Conservation (phyloP, 2,888 invertebrate genomes). For the Fragum fragum region DNA sequence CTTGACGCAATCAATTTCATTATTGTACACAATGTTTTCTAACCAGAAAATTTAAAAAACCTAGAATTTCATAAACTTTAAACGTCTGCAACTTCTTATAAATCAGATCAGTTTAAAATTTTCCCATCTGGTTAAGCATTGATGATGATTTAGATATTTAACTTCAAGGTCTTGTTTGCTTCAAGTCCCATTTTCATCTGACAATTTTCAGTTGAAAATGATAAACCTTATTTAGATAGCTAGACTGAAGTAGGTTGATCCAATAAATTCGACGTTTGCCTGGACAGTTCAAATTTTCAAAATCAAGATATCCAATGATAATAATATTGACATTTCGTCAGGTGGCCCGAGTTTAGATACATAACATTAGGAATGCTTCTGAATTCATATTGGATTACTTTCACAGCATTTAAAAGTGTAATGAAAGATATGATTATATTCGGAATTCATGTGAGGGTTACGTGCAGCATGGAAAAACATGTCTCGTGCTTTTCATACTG, state of each 20-base stretch:
- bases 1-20: no score
- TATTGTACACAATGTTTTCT: no score
- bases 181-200: no score
- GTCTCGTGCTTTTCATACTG: background rate
- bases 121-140: no score
- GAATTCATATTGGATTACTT: conserved; percentile 22
- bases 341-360: conserved; percentile 14
- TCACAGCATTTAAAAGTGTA: background rate
- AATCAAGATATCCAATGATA: conserved; percentile 28
- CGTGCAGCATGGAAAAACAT: conserved; percentile 18
- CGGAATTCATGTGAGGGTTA: conserved; percentile 8
- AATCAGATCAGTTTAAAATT: no score
- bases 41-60: no score
- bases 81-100: no score
- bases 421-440: background rate
- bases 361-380: conserved; percentile 29
- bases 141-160: no score
- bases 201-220: no score
- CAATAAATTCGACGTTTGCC: background rate
- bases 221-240: no score
- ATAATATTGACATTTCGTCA: conserved; percentile 24
- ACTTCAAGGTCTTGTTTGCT: no score
- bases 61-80: no score
- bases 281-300: conserved; percentile 27
- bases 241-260: conserved; percentile 5